These are phyloP conservation scores for Pherbina coryleti DNA, from an alignment of 2,888 invertebrate genomes.

Conservation along the genomic window DNA sequence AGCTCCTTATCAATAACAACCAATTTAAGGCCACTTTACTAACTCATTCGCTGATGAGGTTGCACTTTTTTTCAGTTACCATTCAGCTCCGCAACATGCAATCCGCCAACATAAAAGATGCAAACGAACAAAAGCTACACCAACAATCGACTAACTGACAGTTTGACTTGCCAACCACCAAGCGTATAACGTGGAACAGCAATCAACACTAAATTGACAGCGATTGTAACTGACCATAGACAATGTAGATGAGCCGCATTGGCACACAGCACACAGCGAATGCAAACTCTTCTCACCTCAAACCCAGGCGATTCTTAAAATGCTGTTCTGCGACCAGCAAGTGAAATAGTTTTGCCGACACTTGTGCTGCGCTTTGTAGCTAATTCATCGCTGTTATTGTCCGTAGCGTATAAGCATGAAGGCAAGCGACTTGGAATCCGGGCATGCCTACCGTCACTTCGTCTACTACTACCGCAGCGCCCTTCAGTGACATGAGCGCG, in stretches of 20 bases:
- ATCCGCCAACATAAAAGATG: background rate
- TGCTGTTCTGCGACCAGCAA: background rate
- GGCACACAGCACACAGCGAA: background rate
- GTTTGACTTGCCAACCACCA: background rate
- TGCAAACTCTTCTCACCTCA: background rate
- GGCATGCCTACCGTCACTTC: too few species aligned
- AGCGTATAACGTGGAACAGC: background rate
- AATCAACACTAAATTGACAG: background rate
- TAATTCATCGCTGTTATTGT: background rate
- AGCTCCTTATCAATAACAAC: background rate
- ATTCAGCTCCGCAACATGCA: background rate
- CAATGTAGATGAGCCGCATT: background rate
- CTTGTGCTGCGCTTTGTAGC: background rate
- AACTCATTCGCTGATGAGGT: conserved; percentile 23
- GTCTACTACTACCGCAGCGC: background rate
- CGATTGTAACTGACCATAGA: conserved; percentile 18
- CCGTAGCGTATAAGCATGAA: too few species aligned
- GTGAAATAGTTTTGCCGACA: background rate
- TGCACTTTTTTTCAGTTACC: conserved; percentile 1
- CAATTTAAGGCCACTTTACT: conserved; percentile 9
- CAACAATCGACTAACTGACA: conserved; percentile 1
- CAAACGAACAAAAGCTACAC: background rate
- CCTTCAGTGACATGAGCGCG: conserved; percentile 5
- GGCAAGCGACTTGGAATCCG: too few species aligned
- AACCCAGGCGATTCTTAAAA: background rate